Evolutionary conservation across 2,888 invertebrate genomes (phyloP), one percentile per base, ranked within the genome.

Genomic region (Pollenia angustigena): DNA sequence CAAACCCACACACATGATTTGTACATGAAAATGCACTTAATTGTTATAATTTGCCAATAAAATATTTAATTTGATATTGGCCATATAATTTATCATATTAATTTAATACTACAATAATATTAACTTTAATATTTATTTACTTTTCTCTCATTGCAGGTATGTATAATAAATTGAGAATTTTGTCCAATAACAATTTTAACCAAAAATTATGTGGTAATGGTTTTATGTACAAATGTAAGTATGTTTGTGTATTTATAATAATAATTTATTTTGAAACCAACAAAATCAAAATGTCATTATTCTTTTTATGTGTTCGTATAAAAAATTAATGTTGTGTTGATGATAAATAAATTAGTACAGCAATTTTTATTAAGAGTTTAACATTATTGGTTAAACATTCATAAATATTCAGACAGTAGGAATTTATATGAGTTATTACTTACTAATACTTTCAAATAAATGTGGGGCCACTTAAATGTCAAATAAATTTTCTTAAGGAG

Each of bases 1-100:
- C 4, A 12, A 23, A n/a, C 1, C 9, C n/a, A 14, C 6, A 60
- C 9, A 60, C 9, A 12, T 52, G 50, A 42, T 52, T 52, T 2
- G 2, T 32, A 58, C 78, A 78, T 50, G 58, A 42, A 42, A 79
- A 48, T 56, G 40, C 56, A 79, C 68, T 68, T 68, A 58, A 23
- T 32, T 12, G 0, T 42, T 14, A 12, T 62, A 62, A 50, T 69
- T 52, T 69, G 11, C 32, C 11, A 23, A 12, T 0, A 10, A 32
- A 32, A 52, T 16, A 40, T 52, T 69, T 11, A 6, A 69, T 40
- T 69, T 69, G 32, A 32, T 9, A 40, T 18, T 42, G 10, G 11
- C 52, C 32, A 32, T 32, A 32, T 32, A 6, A 4, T 32, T 32
- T 32, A 6, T 32, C 32, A 6, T 32, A 52, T 40, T 40, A 16